Evolutionary conservation across 2,888 invertebrate genomes (phyloP), one percentile per base, ranked within the genome.

Genomic region (Blera fallax): DNA sequence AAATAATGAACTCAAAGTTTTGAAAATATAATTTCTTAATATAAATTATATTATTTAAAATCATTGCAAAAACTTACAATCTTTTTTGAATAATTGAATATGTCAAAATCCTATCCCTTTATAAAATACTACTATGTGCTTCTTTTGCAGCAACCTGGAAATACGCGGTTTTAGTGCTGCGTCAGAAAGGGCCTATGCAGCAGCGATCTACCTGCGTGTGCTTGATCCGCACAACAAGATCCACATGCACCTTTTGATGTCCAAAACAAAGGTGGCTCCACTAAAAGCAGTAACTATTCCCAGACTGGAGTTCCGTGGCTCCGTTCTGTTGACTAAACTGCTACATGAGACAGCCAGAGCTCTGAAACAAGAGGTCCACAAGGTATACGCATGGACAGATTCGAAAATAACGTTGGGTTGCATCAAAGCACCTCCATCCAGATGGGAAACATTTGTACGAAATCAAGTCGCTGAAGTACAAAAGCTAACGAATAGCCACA

Each of bases 401-500:
- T 48, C 48, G 7, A 11, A 48, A 3, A 48, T 21, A 48, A 48
- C 21, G 10, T 21, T 48, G 48, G 2, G 24, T 24, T 24, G 24
- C 2, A 24, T 24, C 24, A 24, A 24, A 4, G 48, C 21, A 18
- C 10, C 11, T 24, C 24, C 50, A 50, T 24, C 24, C 21, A 21
- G 24, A 50, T 24, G 24, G 24, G 50, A 50, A n/a, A 79, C 73
- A 34, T 83, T 84, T 27, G 87, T 87, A 8, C 73, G 78, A 7
- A 87, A 87, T 52, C 64, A 87, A 29, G 78, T 84, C 10, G 64
- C 74, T 8, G 79, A 80, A 34, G 50, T 87, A 2, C 78, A 73
- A 37, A 48, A 72, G 6, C 11, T 58, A 3, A 70, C 67, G 10
- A 18, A 18, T 10, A 60, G 40, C 29, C 14, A 40, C 1, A 11